Evolutionary conservation across 2,888 invertebrate genomes (phyloP).

Genomic region (Leucania comma): DNA sequence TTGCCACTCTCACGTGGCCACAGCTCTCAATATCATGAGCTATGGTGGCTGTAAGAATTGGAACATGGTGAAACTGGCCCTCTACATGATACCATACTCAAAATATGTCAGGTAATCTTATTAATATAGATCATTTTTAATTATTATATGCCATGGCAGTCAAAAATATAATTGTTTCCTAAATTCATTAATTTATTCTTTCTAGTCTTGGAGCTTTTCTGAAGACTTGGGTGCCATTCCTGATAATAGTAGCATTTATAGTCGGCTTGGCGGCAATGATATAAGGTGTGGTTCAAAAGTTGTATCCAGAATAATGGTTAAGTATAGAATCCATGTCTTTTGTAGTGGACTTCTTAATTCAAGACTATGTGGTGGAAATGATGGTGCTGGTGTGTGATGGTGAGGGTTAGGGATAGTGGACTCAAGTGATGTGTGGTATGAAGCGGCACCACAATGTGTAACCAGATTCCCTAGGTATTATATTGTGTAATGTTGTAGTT

Average conservation of each 20-base stretch:
- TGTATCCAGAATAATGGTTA: not conserved
- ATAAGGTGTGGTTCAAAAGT: conserved; percentile 61
- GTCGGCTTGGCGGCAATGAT: conserved; percentile 79
- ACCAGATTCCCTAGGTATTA: conserved; percentile 10
- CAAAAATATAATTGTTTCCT: not conserved
- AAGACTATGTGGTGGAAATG: conserved; percentile 39
- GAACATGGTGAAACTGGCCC: conserved; percentile 98
- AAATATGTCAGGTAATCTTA: conserved; percentile 93
- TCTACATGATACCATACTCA: conserved; percentile 93
- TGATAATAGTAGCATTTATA: conserved; percentile 86
- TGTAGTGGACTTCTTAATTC: conserved; percentile 27
- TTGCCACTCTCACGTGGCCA: conserved; percentile 99
- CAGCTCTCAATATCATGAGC: conserved; percentile 97
- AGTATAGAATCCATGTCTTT: conserved; percentile 15
- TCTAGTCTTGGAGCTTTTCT: conserved; percentile 92
- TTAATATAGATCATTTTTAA: not conserved
- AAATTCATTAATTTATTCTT: conserved; percentile 1
- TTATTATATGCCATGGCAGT: not conserved
- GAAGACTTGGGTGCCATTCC: conserved; percentile 96
- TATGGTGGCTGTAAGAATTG: conserved; percentile 95
- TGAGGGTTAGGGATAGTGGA: conserved; percentile 19
- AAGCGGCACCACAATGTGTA: conserved; percentile 2
- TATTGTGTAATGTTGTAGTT: conserved; percentile 20
- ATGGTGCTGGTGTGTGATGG: conserved; percentile 53
- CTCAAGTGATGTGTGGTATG: conserved; percentile 2